These are phyloP conservation scores for Coreius guichenoti DNA, from an alignment of 2,797 vertebrate genomes.

Conservation along the genomic window DNA sequence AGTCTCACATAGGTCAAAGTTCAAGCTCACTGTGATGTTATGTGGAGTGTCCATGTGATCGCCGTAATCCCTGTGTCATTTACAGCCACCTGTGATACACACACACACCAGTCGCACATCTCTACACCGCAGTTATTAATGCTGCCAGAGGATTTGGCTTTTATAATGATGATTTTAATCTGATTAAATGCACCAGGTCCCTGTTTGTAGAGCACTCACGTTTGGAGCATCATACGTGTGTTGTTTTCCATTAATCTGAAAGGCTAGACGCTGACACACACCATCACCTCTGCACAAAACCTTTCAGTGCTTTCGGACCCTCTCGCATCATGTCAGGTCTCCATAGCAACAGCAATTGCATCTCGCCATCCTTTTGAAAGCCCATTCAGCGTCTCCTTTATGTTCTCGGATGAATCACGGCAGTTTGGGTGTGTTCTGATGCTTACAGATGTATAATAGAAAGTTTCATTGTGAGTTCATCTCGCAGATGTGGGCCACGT, in stretches of 20 bases:
- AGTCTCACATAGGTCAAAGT: background rate
- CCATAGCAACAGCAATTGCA: constrained; percentile 66
- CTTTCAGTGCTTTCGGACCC: background rate
- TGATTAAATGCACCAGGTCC: background rate
- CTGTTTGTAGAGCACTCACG: background rate
- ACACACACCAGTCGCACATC: background rate
- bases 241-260: background rate
- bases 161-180: constrained; percentile 17
- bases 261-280: background rate
- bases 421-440: background rate
- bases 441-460: background rate
- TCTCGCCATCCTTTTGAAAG: background rate
- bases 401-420: background rate
- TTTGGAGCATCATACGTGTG: background rate
- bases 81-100: background rate
- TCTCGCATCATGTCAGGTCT: constrained; percentile 52
- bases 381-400: background rate
- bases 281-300: constrained; percentile 6
- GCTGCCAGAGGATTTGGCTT: constrained; percentile 25
- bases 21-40: background rate
- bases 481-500: constrained; percentile 19
- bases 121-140: background rate
- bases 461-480: constrained; percentile 6
- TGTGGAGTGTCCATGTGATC: background rate
- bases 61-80: background rate